Evolutionary conservation across 1,140 invertebrate genomes (phyloP).

Genomic region (Potamilus streckersoni): DNA sequence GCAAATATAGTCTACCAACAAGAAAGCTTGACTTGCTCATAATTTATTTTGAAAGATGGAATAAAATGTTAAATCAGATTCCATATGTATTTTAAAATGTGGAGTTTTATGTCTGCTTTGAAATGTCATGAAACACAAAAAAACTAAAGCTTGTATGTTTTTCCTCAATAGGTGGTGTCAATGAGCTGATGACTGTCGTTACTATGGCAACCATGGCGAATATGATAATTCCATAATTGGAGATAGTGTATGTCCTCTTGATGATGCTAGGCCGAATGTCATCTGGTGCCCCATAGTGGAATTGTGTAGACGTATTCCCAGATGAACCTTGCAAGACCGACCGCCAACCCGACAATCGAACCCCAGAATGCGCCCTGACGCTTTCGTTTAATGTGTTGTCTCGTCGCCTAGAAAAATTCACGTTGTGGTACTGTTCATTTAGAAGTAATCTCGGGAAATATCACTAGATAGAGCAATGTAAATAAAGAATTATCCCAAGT

Average conservation of each 20-base stretch:
- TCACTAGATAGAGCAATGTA: too few species aligned
- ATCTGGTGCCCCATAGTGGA: slow-evolving; percentile 52
- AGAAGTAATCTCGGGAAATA: too few species aligned
- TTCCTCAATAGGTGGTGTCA: slow-evolving; percentile 63
- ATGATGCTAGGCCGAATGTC: slow-evolving; percentile 59
- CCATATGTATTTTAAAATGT: background rate
- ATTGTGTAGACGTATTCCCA: slow-evolving; percentile 63
- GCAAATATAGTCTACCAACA: background rate
- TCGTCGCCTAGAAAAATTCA: too few species aligned
- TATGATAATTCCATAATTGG: slow-evolving; percentile 66
- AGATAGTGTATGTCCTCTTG: slow-evolving; percentile 65
- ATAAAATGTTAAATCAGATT: background rate
- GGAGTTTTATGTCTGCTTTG: background rate
- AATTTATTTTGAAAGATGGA: background rate
- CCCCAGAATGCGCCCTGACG: slow-evolving; percentile 72
- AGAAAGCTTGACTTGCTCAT: background rate
- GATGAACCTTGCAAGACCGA: slow-evolving; percentile 68
- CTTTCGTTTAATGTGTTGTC: too few species aligned
- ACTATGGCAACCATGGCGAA: slow-evolving; percentile 59
- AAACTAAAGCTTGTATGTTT: slow-evolving; percentile 58
- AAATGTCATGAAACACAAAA: background rate
- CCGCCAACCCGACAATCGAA: slow-evolving; percentile 70
- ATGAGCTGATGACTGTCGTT: slow-evolving; percentile 58
- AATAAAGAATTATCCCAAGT: too few species aligned
- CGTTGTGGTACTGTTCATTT: too few species aligned